Conservation (phyloP, 2,888 invertebrate genomes). For the Ophion ventricosus region DNA sequence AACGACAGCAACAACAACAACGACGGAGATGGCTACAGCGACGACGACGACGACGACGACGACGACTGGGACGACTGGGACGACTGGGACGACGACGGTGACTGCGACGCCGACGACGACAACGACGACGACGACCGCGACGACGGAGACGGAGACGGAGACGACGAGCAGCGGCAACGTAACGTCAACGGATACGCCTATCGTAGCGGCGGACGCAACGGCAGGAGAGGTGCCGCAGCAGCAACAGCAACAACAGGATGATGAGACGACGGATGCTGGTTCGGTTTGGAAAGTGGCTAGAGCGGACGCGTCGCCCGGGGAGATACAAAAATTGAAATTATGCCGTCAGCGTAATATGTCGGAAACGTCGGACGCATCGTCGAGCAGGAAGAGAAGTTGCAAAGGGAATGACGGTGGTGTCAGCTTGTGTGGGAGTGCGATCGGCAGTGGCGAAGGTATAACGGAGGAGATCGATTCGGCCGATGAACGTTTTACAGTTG, state of each 20-base stretch:
- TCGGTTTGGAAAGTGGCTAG: conserved; percentile 84
- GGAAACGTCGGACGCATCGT: conserved; percentile 79
- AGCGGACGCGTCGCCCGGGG: conserved; percentile 84
- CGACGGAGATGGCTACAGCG: conserved; percentile 59
- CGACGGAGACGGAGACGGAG: background rate
- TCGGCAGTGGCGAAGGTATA: conserved; percentile 76
- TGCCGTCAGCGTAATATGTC: conserved; percentile 85
- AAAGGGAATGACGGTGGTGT: conserved; percentile 76
- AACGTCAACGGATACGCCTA: conserved; percentile 65
- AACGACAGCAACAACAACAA: conserved; percentile 61
- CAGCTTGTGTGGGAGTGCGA: background rate
- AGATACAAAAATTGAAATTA: conserved; percentile 87
- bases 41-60: background rate
- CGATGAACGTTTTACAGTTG: conserved; percentile 79
- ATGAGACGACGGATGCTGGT: conserved; percentile 75
- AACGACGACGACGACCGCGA: conserved; percentile 58
- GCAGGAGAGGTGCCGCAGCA: background rate
- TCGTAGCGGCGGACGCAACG: background rate
- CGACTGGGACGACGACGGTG: conserved; percentile 8
- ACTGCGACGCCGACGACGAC: background rate
- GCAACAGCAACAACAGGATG: conserved; percentile 64
- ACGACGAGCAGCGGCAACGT: conserved; percentile 57
- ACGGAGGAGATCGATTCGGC: conserved; percentile 82
- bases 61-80: conserved; percentile 48
- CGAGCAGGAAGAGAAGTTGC: conserved; percentile 78